These are phyloP conservation scores for Cephus runcator DNA, from an alignment of 2,888 invertebrate species.

Conservation along the genomic window DNA sequence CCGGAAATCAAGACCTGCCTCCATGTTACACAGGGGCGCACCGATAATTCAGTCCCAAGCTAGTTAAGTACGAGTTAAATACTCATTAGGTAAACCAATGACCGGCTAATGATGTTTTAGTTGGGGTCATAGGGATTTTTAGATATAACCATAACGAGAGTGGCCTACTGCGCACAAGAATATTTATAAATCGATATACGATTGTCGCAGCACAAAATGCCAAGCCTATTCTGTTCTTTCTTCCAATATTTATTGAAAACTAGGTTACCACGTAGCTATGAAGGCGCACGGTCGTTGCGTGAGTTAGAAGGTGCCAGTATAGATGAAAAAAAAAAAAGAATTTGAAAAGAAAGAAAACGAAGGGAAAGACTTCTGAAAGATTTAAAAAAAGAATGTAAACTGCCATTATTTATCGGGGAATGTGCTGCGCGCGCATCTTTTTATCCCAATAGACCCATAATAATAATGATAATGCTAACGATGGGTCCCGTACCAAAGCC, in stretches of 20 bases:
- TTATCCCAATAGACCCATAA: not conserved
- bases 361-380: too few relatives aligned
- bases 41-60: slow-evolving; percentile 72
- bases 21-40: slow-evolving; percentile 68
- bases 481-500: slow-evolving; percentile 35
- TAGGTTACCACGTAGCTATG: too few relatives aligned
- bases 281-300: too few relatives aligned
- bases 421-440: too few relatives aligned
- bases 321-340: slow-evolving; percentile 12
- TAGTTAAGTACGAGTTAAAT: slow-evolving; percentile 64
- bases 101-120: not conserved
- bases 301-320: slow-evolving; percentile 16
- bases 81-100: slow-evolving; percentile 15
- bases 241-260: slow-evolving; percentile 52
- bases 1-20: slow-evolving; percentile 67
- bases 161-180: slow-evolving; percentile 41
- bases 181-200: slow-evolving; percentile 21
- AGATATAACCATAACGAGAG: slow-evolving; percentile 34
- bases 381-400: too few relatives aligned
- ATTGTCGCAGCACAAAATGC: slow-evolving; percentile 24
- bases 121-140: too few relatives aligned
- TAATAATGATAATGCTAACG: slow-evolving; percentile 15
- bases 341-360: not conserved
- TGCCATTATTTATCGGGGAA: too few relatives aligned
- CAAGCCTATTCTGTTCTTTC: slow-evolving; percentile 51